phyloP scores from a whole-genome alignment of 1,140 invertebrate genomes.

The Drosophila simulans region DNA sequence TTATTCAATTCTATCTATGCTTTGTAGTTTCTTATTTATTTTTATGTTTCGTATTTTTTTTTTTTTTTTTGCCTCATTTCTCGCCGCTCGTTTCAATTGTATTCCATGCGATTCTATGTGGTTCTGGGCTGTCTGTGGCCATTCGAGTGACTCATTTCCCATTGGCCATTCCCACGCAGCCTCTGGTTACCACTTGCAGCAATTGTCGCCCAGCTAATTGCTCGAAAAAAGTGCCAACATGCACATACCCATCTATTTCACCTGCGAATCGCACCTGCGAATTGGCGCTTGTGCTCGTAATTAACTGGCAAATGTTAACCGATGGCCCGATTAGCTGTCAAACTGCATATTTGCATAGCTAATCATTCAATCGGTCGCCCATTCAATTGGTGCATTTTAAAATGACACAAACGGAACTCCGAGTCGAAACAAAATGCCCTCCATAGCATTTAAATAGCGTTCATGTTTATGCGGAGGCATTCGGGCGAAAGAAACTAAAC shows the following conservation, averaged over 20 bases:
- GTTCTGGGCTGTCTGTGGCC: background rate
- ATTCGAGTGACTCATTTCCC: slow-evolving; percentile 28
- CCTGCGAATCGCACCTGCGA: background rate
- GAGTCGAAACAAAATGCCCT: background rate
- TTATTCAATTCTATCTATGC: slow-evolving; percentile 14
- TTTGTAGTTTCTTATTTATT: slow-evolving; percentile 41
- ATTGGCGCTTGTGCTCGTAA: background rate
- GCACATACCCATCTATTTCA: background rate
- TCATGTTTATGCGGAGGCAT: slow-evolving; percentile 9
- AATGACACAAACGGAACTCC: slow-evolving; percentile 10
- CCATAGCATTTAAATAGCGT: background rate
- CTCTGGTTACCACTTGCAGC: slow-evolving; percentile 22
- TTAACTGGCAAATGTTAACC: slow-evolving; percentile 12
- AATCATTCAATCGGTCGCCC: slow-evolving; percentile 15
- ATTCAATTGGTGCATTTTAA: slow-evolving; percentile 27
- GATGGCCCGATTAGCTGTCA: slow-evolving; percentile 22
- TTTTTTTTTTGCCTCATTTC: background rate
- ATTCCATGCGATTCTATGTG: background rate
- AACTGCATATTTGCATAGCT: slow-evolving; percentile 42
- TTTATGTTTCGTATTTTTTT: slow-evolving; percentile 8
- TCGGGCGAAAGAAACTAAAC: background rate
- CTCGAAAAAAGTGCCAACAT: slow-evolving; percentile 6
- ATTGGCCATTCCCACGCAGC: slow-evolving; percentile 26
- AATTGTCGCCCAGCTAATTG: slow-evolving; percentile 36
- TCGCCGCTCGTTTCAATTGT: slow-evolving; percentile 10